These are phyloP conservation scores for Anableps anableps DNA, from an alignment of 2,797 vertebrate genomes.

Conservation along the genomic window DNA sequence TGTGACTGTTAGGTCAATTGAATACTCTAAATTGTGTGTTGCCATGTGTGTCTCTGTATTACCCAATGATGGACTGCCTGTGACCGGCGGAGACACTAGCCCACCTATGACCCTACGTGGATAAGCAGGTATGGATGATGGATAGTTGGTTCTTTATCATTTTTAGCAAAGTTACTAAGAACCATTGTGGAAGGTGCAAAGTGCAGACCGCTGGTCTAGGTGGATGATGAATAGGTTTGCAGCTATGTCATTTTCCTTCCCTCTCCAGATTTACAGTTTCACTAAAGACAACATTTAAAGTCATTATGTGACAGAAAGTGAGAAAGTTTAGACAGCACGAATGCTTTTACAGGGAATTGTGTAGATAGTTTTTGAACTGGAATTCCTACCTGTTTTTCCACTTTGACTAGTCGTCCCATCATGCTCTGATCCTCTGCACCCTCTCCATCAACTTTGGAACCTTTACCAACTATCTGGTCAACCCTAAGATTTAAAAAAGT, in stretches of 20 bases:
- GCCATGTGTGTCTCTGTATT: too few relatives aligned
- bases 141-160: too few relatives aligned
- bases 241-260: not conserved
- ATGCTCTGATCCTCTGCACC: slow-evolving; percentile 92
- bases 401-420: slow-evolving; percentile 96
- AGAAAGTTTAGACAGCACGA: not conserved
- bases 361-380: not conserved
- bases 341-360: not conserved
- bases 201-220: too few relatives aligned
- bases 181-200: too few relatives aligned
- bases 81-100: too few relatives aligned
- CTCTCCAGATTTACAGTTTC: not conserved
- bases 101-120: too few relatives aligned
- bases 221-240: not conserved
- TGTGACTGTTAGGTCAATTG: too few relatives aligned
- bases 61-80: too few relatives aligned
- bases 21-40: too few relatives aligned
- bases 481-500: slow-evolving; percentile 85
- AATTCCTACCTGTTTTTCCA: slow-evolving; percentile 92
- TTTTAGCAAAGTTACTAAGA: too few relatives aligned
- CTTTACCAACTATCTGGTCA: slow-evolving; percentile 98
- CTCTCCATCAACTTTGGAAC: slow-evolving; percentile 85
- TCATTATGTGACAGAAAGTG: not conserved
- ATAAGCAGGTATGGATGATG: too few relatives aligned
- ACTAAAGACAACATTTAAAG: not conserved